phyloP scores from a whole-genome alignment of 2,113 vertebrate genomes.

The Sisor rabdophorus region DNA sequence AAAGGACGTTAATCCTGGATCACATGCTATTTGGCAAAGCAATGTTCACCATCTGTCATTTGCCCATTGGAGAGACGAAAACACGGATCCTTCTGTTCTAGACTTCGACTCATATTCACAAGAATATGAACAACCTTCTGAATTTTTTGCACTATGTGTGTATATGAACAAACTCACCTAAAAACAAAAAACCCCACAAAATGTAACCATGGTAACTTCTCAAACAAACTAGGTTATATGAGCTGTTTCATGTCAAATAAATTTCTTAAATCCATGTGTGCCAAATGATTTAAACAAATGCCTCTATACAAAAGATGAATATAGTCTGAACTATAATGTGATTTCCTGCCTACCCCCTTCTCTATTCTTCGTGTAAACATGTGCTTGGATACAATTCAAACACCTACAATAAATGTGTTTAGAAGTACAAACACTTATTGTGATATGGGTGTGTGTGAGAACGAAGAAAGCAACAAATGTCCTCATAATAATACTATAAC shows the following conservation, averaged over 20 bases:
- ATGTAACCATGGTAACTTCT: background rate
- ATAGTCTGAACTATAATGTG: background rate
- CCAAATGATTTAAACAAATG: background rate
- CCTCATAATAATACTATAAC: too few relatives aligned
- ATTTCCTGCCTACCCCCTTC: background rate
- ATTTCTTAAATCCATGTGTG: background rate
- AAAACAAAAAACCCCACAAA: background rate
- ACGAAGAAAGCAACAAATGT: background rate
- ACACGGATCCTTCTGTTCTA: background rate
- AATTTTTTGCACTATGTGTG: too few relatives aligned
- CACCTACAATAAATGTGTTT: background rate
- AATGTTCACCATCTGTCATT: background rate
- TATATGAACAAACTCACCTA: too few relatives aligned
- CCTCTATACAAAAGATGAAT: too few relatives aligned
- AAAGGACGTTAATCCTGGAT: too few relatives aligned
- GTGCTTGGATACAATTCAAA: background rate
- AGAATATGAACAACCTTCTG: background rate
- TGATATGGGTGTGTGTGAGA: background rate
- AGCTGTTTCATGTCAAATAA: background rate
- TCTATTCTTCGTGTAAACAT: background rate
- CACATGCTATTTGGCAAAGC: too few relatives aligned
- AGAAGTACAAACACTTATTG: background rate
- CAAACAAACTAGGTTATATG: background rate
- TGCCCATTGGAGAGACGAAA: background rate
- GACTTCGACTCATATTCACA: background rate